These are phyloP conservation scores for Aphis craccivora DNA, from an alignment of 1,140 invertebrate genomes.

Conservation along the genomic window DNA sequence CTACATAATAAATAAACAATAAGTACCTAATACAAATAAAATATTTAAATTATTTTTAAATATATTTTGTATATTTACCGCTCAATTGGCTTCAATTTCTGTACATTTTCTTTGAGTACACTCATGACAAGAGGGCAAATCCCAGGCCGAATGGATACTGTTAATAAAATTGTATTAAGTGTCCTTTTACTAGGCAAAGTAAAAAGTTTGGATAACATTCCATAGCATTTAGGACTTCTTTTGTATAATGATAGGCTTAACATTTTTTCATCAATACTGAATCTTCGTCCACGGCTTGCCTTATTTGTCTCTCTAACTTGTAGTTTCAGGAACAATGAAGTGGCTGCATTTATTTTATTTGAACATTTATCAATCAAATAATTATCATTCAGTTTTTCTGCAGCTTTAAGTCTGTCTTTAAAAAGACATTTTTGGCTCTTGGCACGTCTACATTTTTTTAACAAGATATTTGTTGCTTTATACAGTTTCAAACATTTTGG, in stretches of 20 bases:
- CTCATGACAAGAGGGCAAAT: neutral
- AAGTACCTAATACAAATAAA: neutral
- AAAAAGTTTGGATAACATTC: neutral
- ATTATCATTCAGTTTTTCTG: neutral
- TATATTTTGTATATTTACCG: neutral
- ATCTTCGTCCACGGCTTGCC: neutral
- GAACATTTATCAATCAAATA: neutral
- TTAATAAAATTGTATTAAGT: neutral
- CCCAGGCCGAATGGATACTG: neutral
- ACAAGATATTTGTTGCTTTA: neutral
- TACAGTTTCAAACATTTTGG: neutral
- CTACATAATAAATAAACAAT: neutral
- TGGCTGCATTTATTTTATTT: neutral
- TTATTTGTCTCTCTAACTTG: neutral
- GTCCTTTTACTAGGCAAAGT: constrained; percentile 1
- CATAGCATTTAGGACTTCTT: constrained; percentile 15
- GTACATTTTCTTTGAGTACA: neutral
- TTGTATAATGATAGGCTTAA: neutral
- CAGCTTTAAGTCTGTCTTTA: neutral
- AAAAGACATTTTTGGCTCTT: constrained; percentile 1
- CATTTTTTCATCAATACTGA: constrained; percentile 2
- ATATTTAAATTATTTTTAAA: neutral
- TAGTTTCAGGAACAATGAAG: neutral
- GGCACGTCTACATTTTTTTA: neutral
- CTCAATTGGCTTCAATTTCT: neutral